phyloP scores from a whole-genome alignment of 1,140 invertebrate genomes.

The Heliconius eleuchia region DNA sequence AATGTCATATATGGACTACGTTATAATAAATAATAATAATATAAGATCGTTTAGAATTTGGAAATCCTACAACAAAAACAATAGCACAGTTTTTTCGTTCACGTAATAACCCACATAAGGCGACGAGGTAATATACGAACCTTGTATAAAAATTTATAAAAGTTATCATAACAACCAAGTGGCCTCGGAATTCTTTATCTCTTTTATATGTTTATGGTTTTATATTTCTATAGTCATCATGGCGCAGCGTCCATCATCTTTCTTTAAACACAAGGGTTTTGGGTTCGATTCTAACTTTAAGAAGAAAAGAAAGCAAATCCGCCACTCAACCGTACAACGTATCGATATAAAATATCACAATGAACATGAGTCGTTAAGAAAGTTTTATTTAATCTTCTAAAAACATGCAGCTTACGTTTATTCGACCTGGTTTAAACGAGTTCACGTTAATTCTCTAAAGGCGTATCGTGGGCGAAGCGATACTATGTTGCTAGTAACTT shows the following conservation, averaged over 20 bases:
- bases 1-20: too few relatives aligned
- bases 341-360: too few relatives aligned
- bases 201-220: too few relatives aligned
- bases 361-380: too few relatives aligned
- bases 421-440: not conserved
- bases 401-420: not conserved
- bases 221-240: too few relatives aligned
- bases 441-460: not conserved
- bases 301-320: too few relatives aligned
- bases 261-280: too few relatives aligned
- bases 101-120: not conserved
- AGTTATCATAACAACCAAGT: conserved; percentile 37
- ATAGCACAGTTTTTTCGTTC: not conserved
- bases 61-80: not conserved
- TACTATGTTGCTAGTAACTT: not conserved
- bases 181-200: conserved; percentile 38
- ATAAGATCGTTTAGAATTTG: not conserved
- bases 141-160: conserved; percentile 33
- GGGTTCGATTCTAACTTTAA: too few relatives aligned
- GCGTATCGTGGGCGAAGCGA: not conserved
- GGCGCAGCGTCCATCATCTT: too few relatives aligned
- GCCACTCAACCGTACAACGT: too few relatives aligned
- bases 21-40: too few relatives aligned
- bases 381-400: not conserved
- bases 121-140: conserved; percentile 15